A percentile compares a stretch with the other conserved stretches of the same genome.
These are phyloP conservation scores for Rhynchopsitta pachyrhyncha DNA, from an alignment of 2,113 vertebrate genomes.

Conservation along the genomic window DNA sequence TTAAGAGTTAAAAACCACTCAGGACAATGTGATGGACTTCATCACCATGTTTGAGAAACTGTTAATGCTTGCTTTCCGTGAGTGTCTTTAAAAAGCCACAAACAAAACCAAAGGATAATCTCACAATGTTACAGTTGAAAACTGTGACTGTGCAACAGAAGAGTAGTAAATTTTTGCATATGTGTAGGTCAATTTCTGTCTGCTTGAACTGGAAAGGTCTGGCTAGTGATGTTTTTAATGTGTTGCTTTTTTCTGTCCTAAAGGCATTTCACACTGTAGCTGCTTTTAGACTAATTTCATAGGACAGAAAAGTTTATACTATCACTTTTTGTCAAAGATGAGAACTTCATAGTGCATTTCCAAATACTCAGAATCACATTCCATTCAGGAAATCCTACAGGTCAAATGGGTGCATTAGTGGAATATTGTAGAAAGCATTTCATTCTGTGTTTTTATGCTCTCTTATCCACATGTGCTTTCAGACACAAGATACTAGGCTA, in stretches of 20 bases:
- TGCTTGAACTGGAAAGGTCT: neutral
- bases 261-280: neutral
- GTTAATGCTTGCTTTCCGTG: neutral
- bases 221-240: neutral
- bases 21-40: neutral
- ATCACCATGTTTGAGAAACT: neutral
- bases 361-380: neutral
- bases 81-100: neutral
- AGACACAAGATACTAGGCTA: neutral
- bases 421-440: neutral
- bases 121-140: neutral
- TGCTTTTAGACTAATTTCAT: neutral
- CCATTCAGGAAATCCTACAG: neutral
- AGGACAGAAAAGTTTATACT: neutral
- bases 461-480: neutral
- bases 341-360: neutral
- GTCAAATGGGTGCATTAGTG: neutral
- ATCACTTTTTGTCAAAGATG: neutral
- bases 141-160: neutral
- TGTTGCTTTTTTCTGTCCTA: neutral
- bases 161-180: neutral
- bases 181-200: neutral
- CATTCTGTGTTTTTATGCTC: neutral
- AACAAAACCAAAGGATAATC: neutral
- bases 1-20: neutral